Base-by-base conservation (phyloP, 1,140 invertebrate genomes). In the Drosophila ambigua region DNA sequence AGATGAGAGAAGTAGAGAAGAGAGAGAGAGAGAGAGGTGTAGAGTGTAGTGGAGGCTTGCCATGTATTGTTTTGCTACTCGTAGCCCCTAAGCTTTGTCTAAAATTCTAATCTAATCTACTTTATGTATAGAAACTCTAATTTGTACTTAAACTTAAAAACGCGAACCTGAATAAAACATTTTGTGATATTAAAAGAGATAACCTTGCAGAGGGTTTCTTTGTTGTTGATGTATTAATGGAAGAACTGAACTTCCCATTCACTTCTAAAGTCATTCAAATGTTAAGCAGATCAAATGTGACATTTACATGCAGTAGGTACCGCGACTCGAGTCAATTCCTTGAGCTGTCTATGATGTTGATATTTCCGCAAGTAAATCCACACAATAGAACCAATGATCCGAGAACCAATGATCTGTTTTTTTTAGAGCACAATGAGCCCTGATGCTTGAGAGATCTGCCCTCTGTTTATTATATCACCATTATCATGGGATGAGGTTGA, bases 281-380 rank as follows among this genome's bases (percentile, higher is more conserved):
- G 66, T 41, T 69, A 69, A 69, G 44, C 39, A 44, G 64, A 13
- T 24, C n/a, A 5, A 16, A 4, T 23, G 51, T 58, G 66, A 69
- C 64, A 69, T 49, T 68, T 68, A 69, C 66, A 69, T 43, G 45
- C 16, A 45, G 2, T 39, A 13, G 35, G 11, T 3, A 9, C 31
- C 31, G 9, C 26, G 43, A 63, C 16, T 35, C 35, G 1, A 28
- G 44, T 26, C 69, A 57, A 28, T 69, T 69, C 52, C 45, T 58
- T 58, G 66, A 58, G 52, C 66, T 69, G 66, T 54, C 60, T 15
- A 8, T 28, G 8, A 46, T 13, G 11, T 39, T 39, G 35, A 26
- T 51, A 63, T 69, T 69, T 69, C 64, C 66, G 64, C 64, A 4
- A 66, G 62, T 43, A 49, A 68, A 66, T 55, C 65, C 66, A 66